phyloP scores from a whole-genome alignment of 2,888 invertebrate species.

The Neoitamus cyanurus region DNA sequence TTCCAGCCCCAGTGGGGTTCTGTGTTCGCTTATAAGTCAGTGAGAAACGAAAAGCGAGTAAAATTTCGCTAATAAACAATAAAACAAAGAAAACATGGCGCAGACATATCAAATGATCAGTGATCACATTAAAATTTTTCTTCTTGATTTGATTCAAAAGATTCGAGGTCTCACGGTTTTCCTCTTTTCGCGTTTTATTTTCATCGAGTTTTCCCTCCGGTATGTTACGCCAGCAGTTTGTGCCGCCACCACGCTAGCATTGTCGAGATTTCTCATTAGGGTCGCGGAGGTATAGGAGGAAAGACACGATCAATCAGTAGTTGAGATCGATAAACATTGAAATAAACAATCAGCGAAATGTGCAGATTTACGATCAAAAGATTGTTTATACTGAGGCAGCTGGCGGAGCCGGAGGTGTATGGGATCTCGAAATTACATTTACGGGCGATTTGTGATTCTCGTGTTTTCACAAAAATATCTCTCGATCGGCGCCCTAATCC shows the following conservation, averaged over 20 bases:
- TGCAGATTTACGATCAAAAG: slow-evolving; percentile 30
- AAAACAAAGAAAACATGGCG: slow-evolving; percentile 31
- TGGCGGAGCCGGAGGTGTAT: not conserved
- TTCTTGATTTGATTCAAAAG: slow-evolving; percentile 39
- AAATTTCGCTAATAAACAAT: slow-evolving; percentile 16
- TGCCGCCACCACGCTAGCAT: not conserved
- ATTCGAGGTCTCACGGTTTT: slow-evolving; percentile 38
- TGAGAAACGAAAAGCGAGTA: not conserved
- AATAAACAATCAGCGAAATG: slow-evolving; percentile 42
- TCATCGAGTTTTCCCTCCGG: slow-evolving; percentile 20
- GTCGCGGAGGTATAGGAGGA: slow-evolving; percentile 7
- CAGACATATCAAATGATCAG: slow-evolving; percentile 35
- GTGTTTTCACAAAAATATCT: slow-evolving; percentile 41
- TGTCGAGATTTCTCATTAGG: slow-evolving; percentile 22
- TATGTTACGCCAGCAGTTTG: not conserved
- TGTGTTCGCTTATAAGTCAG: not conserved
- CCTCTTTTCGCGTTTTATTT: slow-evolving; percentile 28
- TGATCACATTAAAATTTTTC: slow-evolving; percentile 42
- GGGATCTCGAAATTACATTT: slow-evolving; percentile 3
- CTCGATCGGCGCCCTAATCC: slow-evolving; percentile 11
- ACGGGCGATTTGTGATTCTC: slow-evolving; percentile 32
- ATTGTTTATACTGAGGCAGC: not conserved
- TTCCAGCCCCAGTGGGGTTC: not conserved
- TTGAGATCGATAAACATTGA: slow-evolving; percentile 38
- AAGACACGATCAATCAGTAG: slow-evolving; percentile 44